Evolutionary conservation across 2,113 vertebrate genomes (phyloP), one percentile per base, ranked within the genome.

Genomic region (Cichladusa arquata): DNA sequence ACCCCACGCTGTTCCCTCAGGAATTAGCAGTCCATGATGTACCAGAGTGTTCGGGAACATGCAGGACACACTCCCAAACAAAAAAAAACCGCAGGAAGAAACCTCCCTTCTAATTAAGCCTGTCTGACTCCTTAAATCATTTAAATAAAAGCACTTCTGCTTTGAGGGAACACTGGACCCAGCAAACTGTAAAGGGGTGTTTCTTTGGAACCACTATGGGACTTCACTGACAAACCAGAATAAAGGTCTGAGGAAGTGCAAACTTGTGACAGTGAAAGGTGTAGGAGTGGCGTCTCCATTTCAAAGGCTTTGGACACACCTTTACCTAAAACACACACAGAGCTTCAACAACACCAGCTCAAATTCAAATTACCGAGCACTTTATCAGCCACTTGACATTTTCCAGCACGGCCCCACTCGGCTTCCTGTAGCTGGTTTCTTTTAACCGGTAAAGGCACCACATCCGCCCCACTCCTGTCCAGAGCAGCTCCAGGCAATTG

Each of bases 161-260:
- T 81, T 9, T 9, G 45, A 45, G 58, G 61, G 38, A 48, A 38
- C 1, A 0, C 38, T 0, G 0, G 42, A 25, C 69, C 81, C 53
- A 31, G 50, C n/a, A 51, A 29, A 23, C 34, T 48, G 80, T 38
- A 40, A 72, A 19, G 5, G 26, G n/a, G 19, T 1, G 2, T 15
- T 53, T 36, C 48, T 38, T 2, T 6, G 31, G n/a, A 65, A 24
- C 18, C 2, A 1, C 77, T 5, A 3, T 0, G 2, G 36, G 69
- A 24, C 50, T 60, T 34, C 64, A 19, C 72, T 14, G 14, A 24
- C 33, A 50, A 38, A 57, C 8, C 54, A 45, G 8, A 66, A 19
- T 0, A 12, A 3, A 60, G 6, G 8, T 2, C 1, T 11, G 45
- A 42, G 19, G 4, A 18, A 0, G 0, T 16, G 26, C 36, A 45